Evolutionary conservation across 2,888 invertebrate species (phyloP), one percentile per base, ranked within the genome.

Genomic region (Eretmocerus hayati): DNA sequence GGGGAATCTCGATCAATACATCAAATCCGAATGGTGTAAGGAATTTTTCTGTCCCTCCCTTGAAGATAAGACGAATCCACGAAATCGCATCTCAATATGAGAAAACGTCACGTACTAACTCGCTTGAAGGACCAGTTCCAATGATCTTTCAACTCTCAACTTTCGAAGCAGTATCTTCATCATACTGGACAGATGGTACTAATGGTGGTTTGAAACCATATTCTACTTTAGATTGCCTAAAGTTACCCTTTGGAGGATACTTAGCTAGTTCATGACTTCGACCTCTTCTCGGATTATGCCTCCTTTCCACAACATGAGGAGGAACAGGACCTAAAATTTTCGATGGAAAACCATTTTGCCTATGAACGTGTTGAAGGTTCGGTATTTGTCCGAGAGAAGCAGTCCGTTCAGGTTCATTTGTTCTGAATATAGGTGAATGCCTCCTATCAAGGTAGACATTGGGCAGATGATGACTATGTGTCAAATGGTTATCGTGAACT

Each of bases 201-300:
- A 90, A 67, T 0, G 89, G 90, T 0, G 90, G 89, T 60, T 84
- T 86, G 58, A 90, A 90, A 0, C 88, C 84, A 58, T 90, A 90
- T 57, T 90, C 90, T 62, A 90, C 78, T 59, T 84, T 81, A 1
- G 88, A 73, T 54, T 80, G 81, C 48, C 81, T 76, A 16, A 82
- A 83, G 19, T 80, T 74, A 46, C 73, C 76, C 19, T 76, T 75
- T n/a, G 72, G 64, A 2, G 38, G 22, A 9, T 45, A 33, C 44
- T 59, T 65, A 37, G 78, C 74, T 45, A 77, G 71, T 43, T 77
- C 76, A 22, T 75, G 70, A 18, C 78, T 77, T 1, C 76, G 72
- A 0, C 72, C 63, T 58, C 74, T 72, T 6, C 66, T 59, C 4
- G 60, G 5, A 62, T 46, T 41, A n/a, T n/a, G n/a, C 45, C 52